Evolutionary conservation across 1,140 invertebrate genomes (phyloP).

Genomic region (Eumaeus atala): DNA sequence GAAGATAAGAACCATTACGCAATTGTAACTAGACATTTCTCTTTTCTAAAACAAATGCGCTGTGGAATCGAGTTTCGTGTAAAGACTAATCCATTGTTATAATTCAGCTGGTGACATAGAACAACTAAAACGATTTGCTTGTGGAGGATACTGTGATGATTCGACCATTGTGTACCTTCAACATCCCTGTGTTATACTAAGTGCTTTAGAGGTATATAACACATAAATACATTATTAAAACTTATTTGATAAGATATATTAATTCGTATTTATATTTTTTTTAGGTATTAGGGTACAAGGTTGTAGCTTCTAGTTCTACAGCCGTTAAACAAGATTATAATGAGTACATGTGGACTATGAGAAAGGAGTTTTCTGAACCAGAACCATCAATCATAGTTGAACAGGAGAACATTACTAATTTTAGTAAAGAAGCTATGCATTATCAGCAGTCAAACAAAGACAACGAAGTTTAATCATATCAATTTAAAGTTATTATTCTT

Average conservation of each 20-base stretch:
- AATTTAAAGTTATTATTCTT: conserved; percentile 23
- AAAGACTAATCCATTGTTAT: conserved; percentile 15
- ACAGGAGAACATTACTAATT: conserved; percentile 76
- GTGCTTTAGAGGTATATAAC: conserved; percentile 80
- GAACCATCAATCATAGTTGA: conserved; percentile 79
- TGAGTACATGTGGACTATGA: conserved; percentile 94
- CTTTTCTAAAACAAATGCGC: conserved; percentile 26
- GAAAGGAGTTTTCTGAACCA: conserved; percentile 88
- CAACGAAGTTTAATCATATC: conserved; percentile 59
- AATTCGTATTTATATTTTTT: conserved; percentile 24
- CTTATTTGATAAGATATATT: background rate
- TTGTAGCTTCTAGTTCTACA: conserved; percentile 88
- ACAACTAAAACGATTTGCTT: conserved; percentile 85
- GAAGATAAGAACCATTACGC: conserved; percentile 12
- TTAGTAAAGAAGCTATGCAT: conserved; percentile 75
- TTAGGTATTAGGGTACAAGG: conserved; percentile 87
- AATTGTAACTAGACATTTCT: conserved; percentile 20
- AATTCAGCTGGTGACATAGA: conserved; percentile 84
- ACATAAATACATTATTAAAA: background rate
- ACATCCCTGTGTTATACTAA: conserved; percentile 89
- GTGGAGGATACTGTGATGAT: conserved; percentile 85
- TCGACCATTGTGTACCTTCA: conserved; percentile 88
- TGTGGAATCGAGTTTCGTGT: conserved; percentile 10
- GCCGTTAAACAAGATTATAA: conserved; percentile 90
- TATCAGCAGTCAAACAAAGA: conserved; percentile 62